Evolutionary conservation across 2,888 invertebrate species (phyloP), one percentile per base, ranked within the genome.

Genomic region (Tetheella fluctuosa): DNA sequence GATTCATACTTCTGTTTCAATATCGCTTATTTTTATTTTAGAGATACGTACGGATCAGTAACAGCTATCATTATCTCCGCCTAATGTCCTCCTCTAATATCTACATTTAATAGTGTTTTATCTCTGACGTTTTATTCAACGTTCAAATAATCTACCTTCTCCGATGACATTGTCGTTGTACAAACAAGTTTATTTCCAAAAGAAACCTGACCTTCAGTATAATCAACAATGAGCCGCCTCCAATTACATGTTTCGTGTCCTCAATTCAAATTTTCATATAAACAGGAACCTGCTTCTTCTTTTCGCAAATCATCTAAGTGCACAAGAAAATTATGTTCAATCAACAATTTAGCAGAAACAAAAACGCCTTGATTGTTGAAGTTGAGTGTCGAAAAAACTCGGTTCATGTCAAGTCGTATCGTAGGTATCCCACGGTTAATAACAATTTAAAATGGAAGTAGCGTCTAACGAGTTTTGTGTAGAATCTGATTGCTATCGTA

Each of bases 401-500:
- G 12, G 34, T 34, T 34, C 34, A 2, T 34, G 34, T 73, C 42
- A 42, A 42, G 42, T 42, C 17, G n/a, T 39, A 39, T 39, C 42
- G 42, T n/a, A n/a, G 6, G 3, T 48, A 48, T 48, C 76, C 69
- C 73, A 72, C 69, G 68, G 69, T 68, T 48, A 73, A 74, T 76
- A 71, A 70, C 65, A 71, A 72, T 65, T 63, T 61, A 70, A 67
- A 61, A 66, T 62, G 63, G 64, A 67, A 64, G 63, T 54, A 54
- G 15, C 25, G 54, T 28, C 54, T 28, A n/a, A 64, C 59, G 67
- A 64, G 65, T 72, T 74, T 64, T 73, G 74, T 73, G 69, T 68
- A 68, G 72, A 74, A 77, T 70, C 69, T 65, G 67, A 68, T 73
- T 73, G 71, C 68, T 72, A 67, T 75, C 70, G 69, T 76, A 72